Base-by-base conservation (phyloP, 1,140 invertebrate species). In the Riptortus pedestris region DNA sequence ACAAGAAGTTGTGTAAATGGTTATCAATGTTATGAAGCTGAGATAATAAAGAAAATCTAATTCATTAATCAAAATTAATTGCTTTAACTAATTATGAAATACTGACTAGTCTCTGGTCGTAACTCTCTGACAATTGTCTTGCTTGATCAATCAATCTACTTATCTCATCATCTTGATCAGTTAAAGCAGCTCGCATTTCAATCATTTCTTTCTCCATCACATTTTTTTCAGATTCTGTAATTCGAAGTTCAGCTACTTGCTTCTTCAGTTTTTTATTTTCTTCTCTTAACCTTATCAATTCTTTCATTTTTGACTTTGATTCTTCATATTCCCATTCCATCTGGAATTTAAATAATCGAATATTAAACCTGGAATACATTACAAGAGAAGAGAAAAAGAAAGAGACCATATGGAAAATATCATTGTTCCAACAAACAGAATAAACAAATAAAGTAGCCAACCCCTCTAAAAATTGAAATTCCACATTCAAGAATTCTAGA, bases 141-240 rank as follows among this genome's bases (percentile, higher is more conserved):
- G 74, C 70, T 28, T 73, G 72, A 26, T 62, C 66, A 1, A 72
- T 70, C 9, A 74, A 65, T 58, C 69, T 57, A 60, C 68, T 69
- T 22, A 74, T 74, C 68, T 75, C 74, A 27, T 73, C 68, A 43
- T 74, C 73, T 64, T 74, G 73, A 27, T 74, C 71, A 2, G 69
- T 68, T 27, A 75, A 71, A 29, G 70, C 70, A 43, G 68, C 67
- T 59, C 72, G 67, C 22, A 70, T 65, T 48, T 73, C 70, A 14
- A 63, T 45, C 1, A 71, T 45, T 63, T 74, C 71, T 43, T 67
- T 66, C 27, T 65, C 33, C 24, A 71, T 58, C 1, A 64, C 60
- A 31, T 73, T 68, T 24, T 68, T 65, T 31, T 67, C 65, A 18
- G 51, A 47, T 28, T 26, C 14, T 9, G 64, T 33, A 9, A 26